Percentiles rank a stretch among this genome's conserved stretches.
These are phyloP conservation scores for Caenorhabditis imperialis DNA, from an alignment of 2,888 invertebrate genomes.

Conservation along the genomic window DNA sequence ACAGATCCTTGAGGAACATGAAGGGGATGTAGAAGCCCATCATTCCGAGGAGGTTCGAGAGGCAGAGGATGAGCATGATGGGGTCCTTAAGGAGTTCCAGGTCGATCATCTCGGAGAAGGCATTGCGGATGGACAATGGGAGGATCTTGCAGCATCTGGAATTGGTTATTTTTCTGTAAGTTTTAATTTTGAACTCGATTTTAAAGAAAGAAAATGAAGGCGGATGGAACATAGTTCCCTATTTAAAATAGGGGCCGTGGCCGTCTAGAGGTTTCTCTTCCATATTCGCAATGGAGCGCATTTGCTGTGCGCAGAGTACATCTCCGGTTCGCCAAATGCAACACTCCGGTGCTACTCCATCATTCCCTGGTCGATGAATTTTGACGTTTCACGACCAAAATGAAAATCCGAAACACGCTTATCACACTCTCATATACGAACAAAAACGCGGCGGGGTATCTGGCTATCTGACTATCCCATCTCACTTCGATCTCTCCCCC, in stretches of 20 bases:
- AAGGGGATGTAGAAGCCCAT: slow-evolving; percentile 95
- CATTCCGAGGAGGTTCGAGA: slow-evolving; percentile 95
- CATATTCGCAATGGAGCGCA: no score
- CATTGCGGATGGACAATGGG: slow-evolving; percentile 73
- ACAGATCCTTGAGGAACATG: slow-evolving; percentile 82
- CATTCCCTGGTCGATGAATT: no score
- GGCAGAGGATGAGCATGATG: slow-evolving; percentile 89
- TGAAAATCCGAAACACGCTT: slow-evolving; percentile 19
- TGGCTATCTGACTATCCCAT: background rate
- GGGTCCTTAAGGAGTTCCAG: slow-evolving; percentile 82
- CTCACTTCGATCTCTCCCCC: background rate
- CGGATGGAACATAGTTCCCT: no score
- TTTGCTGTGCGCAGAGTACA: no score
- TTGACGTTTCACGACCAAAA: no score
- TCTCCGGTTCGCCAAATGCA: no score
- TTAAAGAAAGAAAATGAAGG: background rate
- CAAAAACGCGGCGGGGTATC: slow-evolving; percentile 21
- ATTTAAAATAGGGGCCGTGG: no score
- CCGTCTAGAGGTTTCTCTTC: no score
- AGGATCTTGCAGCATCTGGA: slow-evolving; percentile 68
- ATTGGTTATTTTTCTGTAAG: background rate
- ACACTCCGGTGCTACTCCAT: no score
- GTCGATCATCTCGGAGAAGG: slow-evolving; percentile 76
- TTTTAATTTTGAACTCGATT: background rate
- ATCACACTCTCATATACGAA: slow-evolving; percentile 1